Percentiles rank a stretch among this genome's conserved stretches.
Conservation (phyloP, 2,113 vertebrate genomes). For the Microcebus jonahi region DNA sequence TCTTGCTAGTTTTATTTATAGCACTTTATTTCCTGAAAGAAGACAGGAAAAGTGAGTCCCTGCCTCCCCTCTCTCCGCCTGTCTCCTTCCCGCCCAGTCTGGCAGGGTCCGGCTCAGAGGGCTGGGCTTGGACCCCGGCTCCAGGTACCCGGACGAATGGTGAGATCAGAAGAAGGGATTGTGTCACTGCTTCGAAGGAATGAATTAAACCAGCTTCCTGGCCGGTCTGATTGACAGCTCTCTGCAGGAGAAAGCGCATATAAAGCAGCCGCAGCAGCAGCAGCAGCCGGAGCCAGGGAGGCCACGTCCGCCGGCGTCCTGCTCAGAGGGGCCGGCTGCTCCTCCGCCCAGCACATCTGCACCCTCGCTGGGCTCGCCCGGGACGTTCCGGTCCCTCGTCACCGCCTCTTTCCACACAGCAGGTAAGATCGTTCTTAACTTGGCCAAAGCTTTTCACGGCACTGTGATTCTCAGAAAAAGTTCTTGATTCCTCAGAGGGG, state of each 20-base stretch:
- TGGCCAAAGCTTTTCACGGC: neutral
- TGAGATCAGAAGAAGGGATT: conserved; percentile 83
- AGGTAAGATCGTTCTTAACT: conserved; percentile 66
- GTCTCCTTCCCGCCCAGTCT: conserved; percentile 42
- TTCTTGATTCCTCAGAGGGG: neutral
- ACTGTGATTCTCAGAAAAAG: neutral
- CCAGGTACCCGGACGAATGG: conserved; percentile 81
- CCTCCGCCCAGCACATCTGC: neutral
- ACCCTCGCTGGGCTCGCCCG: neutral
- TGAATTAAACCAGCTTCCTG: conserved; percentile 77
- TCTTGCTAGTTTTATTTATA: conserved; percentile 69
- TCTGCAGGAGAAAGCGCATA: conserved; percentile 77
- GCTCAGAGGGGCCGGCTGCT: neutral
- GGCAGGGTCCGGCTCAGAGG: neutral
- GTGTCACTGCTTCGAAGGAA: conserved; percentile 85
- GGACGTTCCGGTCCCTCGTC: neutral
- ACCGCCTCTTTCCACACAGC: neutral
- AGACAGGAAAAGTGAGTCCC: conserved; percentile 34
- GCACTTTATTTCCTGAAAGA: conserved; percentile 71
- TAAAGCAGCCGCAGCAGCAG: conserved; percentile 81
- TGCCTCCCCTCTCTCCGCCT: neutral
- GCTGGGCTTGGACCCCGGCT: conserved; percentile 48
- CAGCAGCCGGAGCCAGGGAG: neutral
- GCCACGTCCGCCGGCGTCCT: neutral
- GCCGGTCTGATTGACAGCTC: conserved; percentile 86